Evolutionary conservation across 2,888 invertebrate genomes (phyloP).

Genomic region (Drosophila kanekoi): DNA sequence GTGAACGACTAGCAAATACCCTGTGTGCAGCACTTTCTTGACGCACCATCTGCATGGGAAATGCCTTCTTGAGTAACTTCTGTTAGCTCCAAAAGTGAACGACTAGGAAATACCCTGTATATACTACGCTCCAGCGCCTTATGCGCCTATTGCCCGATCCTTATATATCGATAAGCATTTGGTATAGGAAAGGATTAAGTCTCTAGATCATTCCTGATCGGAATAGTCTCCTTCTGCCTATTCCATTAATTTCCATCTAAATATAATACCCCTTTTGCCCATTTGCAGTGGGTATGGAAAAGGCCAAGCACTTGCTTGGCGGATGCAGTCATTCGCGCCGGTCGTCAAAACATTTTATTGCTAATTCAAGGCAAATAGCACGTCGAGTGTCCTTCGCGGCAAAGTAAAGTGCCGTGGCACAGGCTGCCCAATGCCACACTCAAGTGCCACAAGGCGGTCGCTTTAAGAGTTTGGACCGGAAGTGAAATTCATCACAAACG

Average conservation of each 20-base stretch:
- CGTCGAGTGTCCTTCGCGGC: slow-evolving; percentile 25
- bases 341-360: slow-evolving; percentile 64
- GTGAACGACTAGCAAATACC: background rate
- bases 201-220: no score
- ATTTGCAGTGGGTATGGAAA: background rate
- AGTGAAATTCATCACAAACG: slow-evolving; percentile 32
- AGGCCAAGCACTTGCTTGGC: background rate
- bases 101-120: no score
- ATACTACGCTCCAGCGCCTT: no score
- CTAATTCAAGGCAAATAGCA: slow-evolving; percentile 53
- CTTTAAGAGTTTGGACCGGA: slow-evolving; percentile 21
- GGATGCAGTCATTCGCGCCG: slow-evolving; percentile 39
- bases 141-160: no score
- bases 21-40: background rate
- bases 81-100: no score
- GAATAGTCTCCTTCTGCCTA: no score
- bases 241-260: no score
- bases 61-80: no score
- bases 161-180: no score
- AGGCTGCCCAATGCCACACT: slow-evolving; percentile 2
- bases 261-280: no score
- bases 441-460: background rate
- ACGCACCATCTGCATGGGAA: no score
- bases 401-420: slow-evolving; percentile 7
- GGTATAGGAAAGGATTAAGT: no score